Evolutionary conservation across 2,888 invertebrate species (phyloP).

Genomic region (Cephus nigrinus): DNA sequence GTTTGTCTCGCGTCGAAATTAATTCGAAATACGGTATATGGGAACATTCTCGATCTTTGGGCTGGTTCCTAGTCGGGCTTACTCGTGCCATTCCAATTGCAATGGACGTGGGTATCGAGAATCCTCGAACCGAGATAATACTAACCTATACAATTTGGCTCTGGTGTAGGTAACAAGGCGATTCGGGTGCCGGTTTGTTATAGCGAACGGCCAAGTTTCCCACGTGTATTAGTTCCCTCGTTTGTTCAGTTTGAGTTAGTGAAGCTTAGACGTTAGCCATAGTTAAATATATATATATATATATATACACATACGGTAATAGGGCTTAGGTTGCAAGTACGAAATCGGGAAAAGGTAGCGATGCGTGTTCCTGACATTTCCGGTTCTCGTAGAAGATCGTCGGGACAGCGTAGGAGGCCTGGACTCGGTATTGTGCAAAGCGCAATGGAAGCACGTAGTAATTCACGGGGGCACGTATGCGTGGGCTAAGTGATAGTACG

Average conservation of each 20-base stretch:
- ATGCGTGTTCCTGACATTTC: background rate
- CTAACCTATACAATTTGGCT: slow-evolving; percentile 34
- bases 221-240: slow-evolving; percentile 42
- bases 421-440: slow-evolving; percentile 29
- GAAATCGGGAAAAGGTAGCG: too few species aligned
- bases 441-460: slow-evolving; percentile 31
- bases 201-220: slow-evolving; percentile 38
- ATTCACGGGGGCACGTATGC: slow-evolving; percentile 39
- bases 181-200: slow-evolving; percentile 26
- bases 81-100: too few species aligned
- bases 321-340: too few species aligned
- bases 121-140: slow-evolving; percentile 32
- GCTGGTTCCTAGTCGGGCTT: too few species aligned
- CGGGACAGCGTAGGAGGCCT: slow-evolving; percentile 14
- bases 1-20: too few species aligned
- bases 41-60: too few species aligned
- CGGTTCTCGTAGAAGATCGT: slow-evolving; percentile 11
- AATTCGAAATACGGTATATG: too few species aligned
- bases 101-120: slow-evolving; percentile 19
- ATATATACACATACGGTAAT: too few species aligned
- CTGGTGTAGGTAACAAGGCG: slow-evolving; percentile 20
- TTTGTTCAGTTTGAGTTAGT: slow-evolving; percentile 23
- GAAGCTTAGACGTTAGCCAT: background rate
- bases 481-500: slow-evolving; percentile 47
- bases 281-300: too few species aligned